Evolutionary conservation across 2,888 invertebrate species (phyloP).

Genomic region (Germaria angustata): DNA sequence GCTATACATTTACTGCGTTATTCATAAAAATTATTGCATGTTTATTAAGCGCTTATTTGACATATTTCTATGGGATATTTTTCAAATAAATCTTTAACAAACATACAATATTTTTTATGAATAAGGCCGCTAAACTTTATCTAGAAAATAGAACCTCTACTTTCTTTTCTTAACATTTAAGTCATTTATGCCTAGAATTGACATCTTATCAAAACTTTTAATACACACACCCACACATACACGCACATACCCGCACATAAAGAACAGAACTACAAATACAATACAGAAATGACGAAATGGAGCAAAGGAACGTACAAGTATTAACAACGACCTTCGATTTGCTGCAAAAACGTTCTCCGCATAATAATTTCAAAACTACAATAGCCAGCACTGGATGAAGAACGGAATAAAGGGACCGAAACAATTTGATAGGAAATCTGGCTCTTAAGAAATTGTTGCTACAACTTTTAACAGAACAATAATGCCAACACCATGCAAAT

Average conservation of each 20-base stretch:
- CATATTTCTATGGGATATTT: too few species aligned
- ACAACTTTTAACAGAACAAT: constrained; percentile 19
- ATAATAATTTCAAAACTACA: constrained; percentile 24
- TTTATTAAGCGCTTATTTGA: too few species aligned
- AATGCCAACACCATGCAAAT: constrained; percentile 28
- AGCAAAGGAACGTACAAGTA: not conserved
- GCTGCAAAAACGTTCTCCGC: constrained; percentile 35
- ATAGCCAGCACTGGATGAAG: not conserved
- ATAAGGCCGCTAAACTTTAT: too few species aligned
- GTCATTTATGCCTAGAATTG: constrained; percentile 21
- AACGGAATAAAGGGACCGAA: not conserved
- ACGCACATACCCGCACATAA: too few species aligned
- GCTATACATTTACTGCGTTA: not conserved
- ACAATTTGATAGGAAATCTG: not conserved
- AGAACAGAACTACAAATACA: not conserved
- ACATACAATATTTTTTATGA: too few species aligned
- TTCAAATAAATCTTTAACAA: too few species aligned
- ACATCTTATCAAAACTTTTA: constrained; percentile 35
- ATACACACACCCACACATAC: too few species aligned
- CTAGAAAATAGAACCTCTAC: constrained; percentile 16
- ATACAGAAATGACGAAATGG: not conserved
- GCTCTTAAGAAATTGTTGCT: constrained; percentile 9
- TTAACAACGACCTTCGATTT: not conserved
- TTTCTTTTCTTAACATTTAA: not conserved
- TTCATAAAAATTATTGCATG: too few species aligned